These are phyloP conservation scores for Colistium nudipinnis DNA, from an alignment of 2,113 vertebrate genomes.

Conservation along the genomic window DNA sequence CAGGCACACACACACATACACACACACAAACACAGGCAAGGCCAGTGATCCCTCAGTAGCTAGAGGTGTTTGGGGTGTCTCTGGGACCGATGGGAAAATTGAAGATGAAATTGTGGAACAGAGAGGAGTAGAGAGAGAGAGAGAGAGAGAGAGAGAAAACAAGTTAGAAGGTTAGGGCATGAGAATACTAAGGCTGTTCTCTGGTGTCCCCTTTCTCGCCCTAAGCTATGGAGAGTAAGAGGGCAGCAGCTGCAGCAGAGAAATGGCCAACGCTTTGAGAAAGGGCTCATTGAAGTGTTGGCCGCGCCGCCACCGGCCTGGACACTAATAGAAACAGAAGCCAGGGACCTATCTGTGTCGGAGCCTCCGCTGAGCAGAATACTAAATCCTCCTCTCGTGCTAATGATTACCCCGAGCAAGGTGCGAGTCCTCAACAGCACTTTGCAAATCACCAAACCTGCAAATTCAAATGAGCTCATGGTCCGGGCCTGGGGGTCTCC, in stretches of 20 bases:
- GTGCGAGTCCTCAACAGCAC: conserved; percentile 55
- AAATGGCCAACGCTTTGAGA: conserved; percentile 56
- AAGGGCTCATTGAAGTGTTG: conserved; percentile 65
- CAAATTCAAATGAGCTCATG: conserved; percentile 66
- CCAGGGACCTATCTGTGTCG: conserved; percentile 66
- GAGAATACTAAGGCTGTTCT: conserved; percentile 59
- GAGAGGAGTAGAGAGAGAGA: conserved; percentile 51
- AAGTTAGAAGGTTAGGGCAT: conserved; percentile 30
- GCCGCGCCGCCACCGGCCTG: conserved; percentile 61
- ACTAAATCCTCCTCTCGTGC: conserved; percentile 64
- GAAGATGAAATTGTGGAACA: conserved; percentile 73
- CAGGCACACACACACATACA: conserved; percentile 40
- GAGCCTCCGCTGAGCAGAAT: conserved; percentile 60
- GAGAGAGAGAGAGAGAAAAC: conserved; percentile 36
- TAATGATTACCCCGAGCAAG: conserved; percentile 76
- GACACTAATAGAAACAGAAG: conserved; percentile 76
- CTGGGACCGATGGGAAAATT: conserved; percentile 66
- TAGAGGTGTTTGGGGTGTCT: conserved; percentile 63
- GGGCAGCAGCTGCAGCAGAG: conserved; percentile 67
- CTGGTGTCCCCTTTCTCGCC: conserved; percentile 68
- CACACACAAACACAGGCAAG: conserved; percentile 48
- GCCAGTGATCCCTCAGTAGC: conserved; percentile 59
- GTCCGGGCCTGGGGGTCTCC: conserved; percentile 33
- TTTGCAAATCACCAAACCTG: conserved; percentile 68
- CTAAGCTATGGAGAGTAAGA: conserved; percentile 55